Conservation (phyloP, 2,113 vertebrate genomes). For the Phaetusa simplex region DNA sequence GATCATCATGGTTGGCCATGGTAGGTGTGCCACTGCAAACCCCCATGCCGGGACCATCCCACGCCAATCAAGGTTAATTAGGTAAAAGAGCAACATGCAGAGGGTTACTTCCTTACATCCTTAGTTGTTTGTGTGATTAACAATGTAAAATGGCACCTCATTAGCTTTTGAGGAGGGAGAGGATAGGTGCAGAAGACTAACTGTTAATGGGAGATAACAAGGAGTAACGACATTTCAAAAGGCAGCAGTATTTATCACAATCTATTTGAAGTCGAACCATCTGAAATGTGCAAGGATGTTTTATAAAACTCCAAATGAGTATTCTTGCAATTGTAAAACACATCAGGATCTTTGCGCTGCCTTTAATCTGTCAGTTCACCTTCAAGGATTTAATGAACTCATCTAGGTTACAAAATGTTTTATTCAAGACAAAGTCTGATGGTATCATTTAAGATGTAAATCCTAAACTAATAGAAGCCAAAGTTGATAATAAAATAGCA, state of each 20-base stretch:
- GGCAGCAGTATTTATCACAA: neutral
- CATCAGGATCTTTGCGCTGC: constrained; percentile 1
- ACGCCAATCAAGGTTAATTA: neutral
- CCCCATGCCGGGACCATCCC: neutral
- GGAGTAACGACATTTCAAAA: neutral
- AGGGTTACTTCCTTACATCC: neutral
- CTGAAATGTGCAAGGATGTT: neutral
- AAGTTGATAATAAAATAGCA: constrained; percentile 67
- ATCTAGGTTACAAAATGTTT: constrained; percentile 67
- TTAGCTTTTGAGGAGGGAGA: neutral
- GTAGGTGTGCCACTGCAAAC: neutral
- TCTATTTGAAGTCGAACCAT: neutral
- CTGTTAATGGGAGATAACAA: neutral
- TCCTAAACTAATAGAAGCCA: constrained; percentile 73
- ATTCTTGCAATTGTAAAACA: neutral
- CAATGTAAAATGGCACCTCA: neutral
- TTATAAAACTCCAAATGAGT: neutral
- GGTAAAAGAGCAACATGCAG: neutral
- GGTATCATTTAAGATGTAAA: constrained; percentile 71
- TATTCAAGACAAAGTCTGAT: constrained; percentile 67
- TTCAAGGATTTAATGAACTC: constrained; percentile 67
- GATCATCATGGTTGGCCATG: neutral
- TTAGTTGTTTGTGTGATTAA: neutral
- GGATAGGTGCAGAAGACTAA: neutral
- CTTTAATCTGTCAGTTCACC: constrained; percentile 66